A percentile compares a stretch with the other conserved stretches of the same genome.
Conservation (phyloP, 2,113 vertebrate species). For the Castor canadensis region DNA sequence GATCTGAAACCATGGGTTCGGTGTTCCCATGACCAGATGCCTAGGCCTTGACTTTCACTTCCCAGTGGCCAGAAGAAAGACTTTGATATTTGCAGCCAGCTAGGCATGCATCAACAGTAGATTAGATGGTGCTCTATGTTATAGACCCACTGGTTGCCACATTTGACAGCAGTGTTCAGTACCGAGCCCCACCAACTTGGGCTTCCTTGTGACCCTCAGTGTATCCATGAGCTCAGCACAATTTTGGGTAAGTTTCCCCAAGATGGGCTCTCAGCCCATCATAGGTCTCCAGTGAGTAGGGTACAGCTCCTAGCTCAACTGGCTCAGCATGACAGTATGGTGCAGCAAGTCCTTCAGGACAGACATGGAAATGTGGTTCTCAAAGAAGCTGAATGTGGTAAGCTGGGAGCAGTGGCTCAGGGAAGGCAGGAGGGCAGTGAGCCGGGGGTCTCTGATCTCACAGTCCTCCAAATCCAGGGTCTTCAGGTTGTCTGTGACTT, state of each 20-base stretch:
- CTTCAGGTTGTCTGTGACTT: not conserved
- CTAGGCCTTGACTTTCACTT: too few relatives aligned
- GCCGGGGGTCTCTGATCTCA: not conserved
- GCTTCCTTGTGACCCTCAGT: too few relatives aligned
- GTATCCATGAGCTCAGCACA: too few relatives aligned
- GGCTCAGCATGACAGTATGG: accelerated
- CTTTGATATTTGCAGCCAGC: too few relatives aligned
- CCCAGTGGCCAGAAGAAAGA: too few relatives aligned
- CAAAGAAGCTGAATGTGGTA: accelerated
- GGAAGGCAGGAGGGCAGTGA: not conserved
- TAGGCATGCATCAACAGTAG: too few relatives aligned
- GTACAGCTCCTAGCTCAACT: accelerated
- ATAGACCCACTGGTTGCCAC: too few relatives aligned
- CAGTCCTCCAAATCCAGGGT: not conserved
- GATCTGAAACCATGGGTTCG: too few relatives aligned
- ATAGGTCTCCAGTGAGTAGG: not conserved
- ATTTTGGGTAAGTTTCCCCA: not conserved
- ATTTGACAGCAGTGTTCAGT: too few relatives aligned
- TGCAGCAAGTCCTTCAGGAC: not conserved
- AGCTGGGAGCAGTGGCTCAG: not conserved
- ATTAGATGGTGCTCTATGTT: too few relatives aligned
- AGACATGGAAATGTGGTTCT: not conserved
- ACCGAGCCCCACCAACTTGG: too few relatives aligned
- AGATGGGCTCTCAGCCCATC: not conserved
- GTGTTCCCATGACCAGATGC: too few relatives aligned